Base-by-base conservation (phyloP, 2,888 invertebrate species). In the Brachypalpus laphriformis region DNA sequence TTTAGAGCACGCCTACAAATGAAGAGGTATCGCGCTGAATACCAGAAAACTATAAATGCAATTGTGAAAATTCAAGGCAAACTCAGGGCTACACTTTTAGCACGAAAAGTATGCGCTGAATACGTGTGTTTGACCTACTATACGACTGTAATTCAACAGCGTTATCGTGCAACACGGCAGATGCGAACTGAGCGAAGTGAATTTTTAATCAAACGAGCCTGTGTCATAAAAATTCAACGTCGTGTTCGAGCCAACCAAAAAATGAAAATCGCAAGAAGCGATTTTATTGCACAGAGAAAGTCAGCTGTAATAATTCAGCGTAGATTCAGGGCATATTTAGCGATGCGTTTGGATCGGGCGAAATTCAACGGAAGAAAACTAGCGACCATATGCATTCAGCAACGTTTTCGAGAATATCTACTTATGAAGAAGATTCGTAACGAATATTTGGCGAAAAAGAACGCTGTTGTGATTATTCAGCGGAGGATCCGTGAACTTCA, bases 311-410 rank as follows among this genome's bases (percentile, higher is more conserved):
- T 83, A 0, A 88, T 91, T 34, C 91, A 91, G 81, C 87, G 74
- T 0, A 88, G 83, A 2, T 90, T 89, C 49, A 88, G 87, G n/a
- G 90, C 90, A 0, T 65, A 89, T 22, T 88, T 88, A 28, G 28
- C 76, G 0, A 91, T 91, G 91, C 88, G 89, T 3, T 88, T 88
- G 3, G 89, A 90, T 61, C 88, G 90, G 2, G 90, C 91, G 7
- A 89, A 89, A 49, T 91, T 89, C 71, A 87, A 81, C 0, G 90
- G 90, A 0, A 90, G 87, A 1, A 87, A 75, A n/a, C 72, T 88
- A 22, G 90, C 92, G 7, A 87, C 89, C 3, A 85, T 87, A 18
- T 88, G 87, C 1, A 88, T 93, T 61, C 93, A 93, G 83, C 88
- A 87, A 72, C 88, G 89, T 42, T 92, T 90, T 88, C 91, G 92